Percentiles rank a stretch among this genome's conserved stretches.
These are phyloP conservation scores for Neogale vison DNA, from an alignment of 2,113 vertebrate genomes.

Conservation along the genomic window DNA sequence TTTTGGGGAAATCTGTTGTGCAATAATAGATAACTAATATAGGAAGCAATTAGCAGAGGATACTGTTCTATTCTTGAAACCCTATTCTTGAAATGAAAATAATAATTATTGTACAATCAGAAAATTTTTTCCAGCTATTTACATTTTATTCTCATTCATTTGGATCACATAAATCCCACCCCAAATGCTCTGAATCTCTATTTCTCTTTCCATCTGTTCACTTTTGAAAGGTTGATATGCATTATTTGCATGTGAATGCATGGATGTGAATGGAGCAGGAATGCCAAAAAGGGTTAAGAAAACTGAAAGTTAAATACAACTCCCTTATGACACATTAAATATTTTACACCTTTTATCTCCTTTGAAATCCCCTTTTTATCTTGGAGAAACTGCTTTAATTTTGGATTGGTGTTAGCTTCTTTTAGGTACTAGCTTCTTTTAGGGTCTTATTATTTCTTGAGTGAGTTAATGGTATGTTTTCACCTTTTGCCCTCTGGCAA, in stretches of 20 bases:
- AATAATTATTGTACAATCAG: conserved; percentile 52
- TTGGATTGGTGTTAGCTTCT: neutral
- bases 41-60: conserved; percentile 46
- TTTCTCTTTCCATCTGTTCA: conserved; percentile 49
- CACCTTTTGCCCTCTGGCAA: neutral
- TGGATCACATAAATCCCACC: conserved; percentile 50
- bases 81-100: conserved; percentile 61
- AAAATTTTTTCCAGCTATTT: conserved; percentile 46
- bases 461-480: neutral
- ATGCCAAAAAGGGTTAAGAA: conserved; percentile 29
- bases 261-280: neutral
- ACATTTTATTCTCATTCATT: conserved; percentile 56
- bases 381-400: conserved; percentile 24
- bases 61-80: conserved; percentile 52
- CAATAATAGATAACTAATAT: conserved; percentile 39
- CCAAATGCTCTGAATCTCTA: conserved; percentile 32
- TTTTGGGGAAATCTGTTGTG: conserved; percentile 27
- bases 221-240: conserved; percentile 24
- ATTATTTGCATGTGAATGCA: conserved; percentile 31
- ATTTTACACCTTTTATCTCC: neutral
- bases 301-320: neutral
- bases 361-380: neutral
- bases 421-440: neutral
- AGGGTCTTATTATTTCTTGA: neutral
- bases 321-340: neutral